Percentiles rank a stretch among this genome's conserved stretches.
These are phyloP conservation scores for Chrysomallon squamiferum DNA, from an alignment of 1,140 invertebrate species.

Conservation along the genomic window DNA sequence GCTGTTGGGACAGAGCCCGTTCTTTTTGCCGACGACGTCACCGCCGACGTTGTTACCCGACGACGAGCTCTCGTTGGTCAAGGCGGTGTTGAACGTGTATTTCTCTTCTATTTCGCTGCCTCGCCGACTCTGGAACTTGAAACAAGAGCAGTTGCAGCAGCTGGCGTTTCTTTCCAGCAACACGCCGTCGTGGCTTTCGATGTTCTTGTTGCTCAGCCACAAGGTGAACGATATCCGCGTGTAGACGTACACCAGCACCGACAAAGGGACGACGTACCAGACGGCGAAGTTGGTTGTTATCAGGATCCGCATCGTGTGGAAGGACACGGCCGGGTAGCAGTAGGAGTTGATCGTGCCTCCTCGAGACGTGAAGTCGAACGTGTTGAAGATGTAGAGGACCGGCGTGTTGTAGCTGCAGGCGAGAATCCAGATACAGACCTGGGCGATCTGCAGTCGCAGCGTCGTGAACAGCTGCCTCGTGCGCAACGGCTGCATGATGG, in stretches of 20 bases:
- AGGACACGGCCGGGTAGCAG: conserved; percentile 23
- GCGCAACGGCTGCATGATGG: conserved; percentile 77
- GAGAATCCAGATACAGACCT: conserved; percentile 42
- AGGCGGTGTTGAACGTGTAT: not conserved
- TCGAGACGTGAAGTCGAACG: conserved; percentile 2
- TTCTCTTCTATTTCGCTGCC: not conserved
- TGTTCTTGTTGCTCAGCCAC: conserved; percentile 55
- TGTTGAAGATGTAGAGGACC: conserved; percentile 42
- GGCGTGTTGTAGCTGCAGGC: conserved; percentile 43
- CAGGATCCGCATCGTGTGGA: conserved; percentile 27
- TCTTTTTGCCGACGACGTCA: not conserved
- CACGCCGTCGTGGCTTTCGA: not conserved
- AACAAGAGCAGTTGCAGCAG: too few relatives aligned
- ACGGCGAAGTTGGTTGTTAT: conserved; percentile 46
- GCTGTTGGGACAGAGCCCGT: not conserved
- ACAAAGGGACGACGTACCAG: conserved; percentile 81
- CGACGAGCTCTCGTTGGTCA: not conserved
- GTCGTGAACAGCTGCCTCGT: conserved; percentile 42
- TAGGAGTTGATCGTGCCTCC: conserved; percentile 14
- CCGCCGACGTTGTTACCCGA: not conserved
- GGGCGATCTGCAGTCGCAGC: conserved; percentile 21
- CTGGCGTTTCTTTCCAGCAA: not conserved
- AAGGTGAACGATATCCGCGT: conserved; percentile 73
- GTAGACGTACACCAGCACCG: conserved; percentile 84
- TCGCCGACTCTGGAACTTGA: too few relatives aligned